Evolutionary conservation across 2,888 invertebrate genomes (phyloP).

Genomic region (Nephrotoma flavescens): DNA sequence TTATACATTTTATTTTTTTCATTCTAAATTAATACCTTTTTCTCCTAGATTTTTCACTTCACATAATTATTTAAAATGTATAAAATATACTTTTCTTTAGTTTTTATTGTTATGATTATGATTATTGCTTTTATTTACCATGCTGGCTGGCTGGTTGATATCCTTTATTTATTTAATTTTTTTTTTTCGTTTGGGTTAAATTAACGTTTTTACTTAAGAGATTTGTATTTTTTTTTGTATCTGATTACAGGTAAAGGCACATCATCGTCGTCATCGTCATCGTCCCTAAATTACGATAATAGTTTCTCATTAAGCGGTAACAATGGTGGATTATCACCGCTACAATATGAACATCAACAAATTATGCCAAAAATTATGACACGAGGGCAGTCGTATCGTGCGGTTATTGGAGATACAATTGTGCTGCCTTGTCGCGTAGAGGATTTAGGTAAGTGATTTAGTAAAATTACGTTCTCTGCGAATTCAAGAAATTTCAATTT

Average conservation of each 20-base stretch:
- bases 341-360: slow-evolving; percentile 12
- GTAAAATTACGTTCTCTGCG: background rate
- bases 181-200: background rate
- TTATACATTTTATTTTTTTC: background rate
- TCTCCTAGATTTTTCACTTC: background rate
- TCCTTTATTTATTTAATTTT: background rate
- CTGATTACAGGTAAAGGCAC: background rate
- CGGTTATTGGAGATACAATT: slow-evolving; percentile 52
- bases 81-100: background rate
- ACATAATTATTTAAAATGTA: background rate
- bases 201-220: background rate
- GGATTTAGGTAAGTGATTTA: slow-evolving; percentile 42
- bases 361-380: slow-evolving; percentile 45
- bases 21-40: background rate
- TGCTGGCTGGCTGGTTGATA: background rate
- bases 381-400: slow-evolving; percentile 49
- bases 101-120: background rate
- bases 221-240: background rate
- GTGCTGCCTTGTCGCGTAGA: slow-evolving; percentile 55
- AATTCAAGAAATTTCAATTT: background rate
- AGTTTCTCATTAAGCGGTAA: background rate
- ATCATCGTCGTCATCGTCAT: background rate
- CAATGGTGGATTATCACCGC: background rate
- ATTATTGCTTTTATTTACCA: background rate
- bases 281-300: background rate